These are phyloP conservation scores for Hemithea aestivaria DNA, from an alignment of 2,888 invertebrate genomes.

Conservation along the genomic window DNA sequence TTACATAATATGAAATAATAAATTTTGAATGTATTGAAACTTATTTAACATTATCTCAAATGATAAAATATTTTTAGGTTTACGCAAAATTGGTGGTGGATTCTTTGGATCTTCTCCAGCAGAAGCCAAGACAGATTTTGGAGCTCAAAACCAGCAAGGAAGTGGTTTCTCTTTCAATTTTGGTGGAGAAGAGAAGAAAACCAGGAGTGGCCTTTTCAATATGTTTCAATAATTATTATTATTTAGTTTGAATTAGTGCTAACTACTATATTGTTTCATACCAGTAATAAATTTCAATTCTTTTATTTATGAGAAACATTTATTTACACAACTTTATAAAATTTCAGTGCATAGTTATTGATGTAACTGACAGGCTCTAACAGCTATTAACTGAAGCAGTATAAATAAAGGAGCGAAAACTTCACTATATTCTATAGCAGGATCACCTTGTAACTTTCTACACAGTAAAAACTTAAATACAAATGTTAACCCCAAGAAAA, in stretches of 20 bases:
- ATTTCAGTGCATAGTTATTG: slow-evolving; percentile 42
- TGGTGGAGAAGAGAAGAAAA: slow-evolving; percentile 56
- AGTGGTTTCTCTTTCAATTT: slow-evolving; percentile 60
- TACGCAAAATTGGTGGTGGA: slow-evolving; percentile 55
- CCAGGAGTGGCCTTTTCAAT: slow-evolving; percentile 58
- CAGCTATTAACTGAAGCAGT: slow-evolving; percentile 91
- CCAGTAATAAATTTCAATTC: no score
- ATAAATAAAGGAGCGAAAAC: slow-evolving; percentile 95
- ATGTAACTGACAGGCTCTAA: slow-evolving; percentile 94
- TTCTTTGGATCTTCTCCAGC: slow-evolving; percentile 49
- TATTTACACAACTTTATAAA: slow-evolving; percentile 3
- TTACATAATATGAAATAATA: no score
- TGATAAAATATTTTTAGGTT: slow-evolving; percentile 37
- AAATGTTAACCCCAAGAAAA: slow-evolving; percentile 90
- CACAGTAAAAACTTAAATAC: slow-evolving; percentile 95
- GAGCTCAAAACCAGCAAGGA: slow-evolving; percentile 34
- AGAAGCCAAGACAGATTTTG: slow-evolving; percentile 38
- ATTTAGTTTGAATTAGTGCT: no score
- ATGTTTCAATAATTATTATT: slow-evolving; percentile 61
- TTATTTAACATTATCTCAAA: slow-evolving; percentile 4
- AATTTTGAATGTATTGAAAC: not conserved
- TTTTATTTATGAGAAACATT: not conserved
- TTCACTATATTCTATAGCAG: slow-evolving; percentile 92
- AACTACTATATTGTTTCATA: no score
- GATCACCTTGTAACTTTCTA: slow-evolving; percentile 90